Conservation (phyloP, 64 coral and sea anemone genomes). For the Acropora tenuis region DNA sequence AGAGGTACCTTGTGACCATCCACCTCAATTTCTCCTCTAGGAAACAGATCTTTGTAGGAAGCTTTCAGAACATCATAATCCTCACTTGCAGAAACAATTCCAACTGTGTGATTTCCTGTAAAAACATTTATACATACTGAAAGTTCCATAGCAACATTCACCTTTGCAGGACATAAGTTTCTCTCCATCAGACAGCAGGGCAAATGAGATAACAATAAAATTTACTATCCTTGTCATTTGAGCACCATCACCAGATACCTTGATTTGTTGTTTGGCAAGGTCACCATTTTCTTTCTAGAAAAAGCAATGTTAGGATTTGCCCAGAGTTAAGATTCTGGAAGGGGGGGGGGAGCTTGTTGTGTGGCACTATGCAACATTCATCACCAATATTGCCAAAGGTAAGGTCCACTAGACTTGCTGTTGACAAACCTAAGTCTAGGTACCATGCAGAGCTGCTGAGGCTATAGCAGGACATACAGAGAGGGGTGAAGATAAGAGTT, state of each 20-base stretch:
- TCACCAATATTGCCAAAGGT: background rate
- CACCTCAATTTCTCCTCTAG: conserved; percentile 20
- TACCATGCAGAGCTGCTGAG: background rate
- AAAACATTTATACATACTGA: conserved; percentile 3
- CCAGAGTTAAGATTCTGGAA: background rate
- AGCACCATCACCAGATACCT: conserved; percentile 34
- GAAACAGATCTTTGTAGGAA: conserved; percentile 29
- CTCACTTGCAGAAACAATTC: conserved; percentile 29
- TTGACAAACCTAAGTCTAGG: conserved; percentile 27
- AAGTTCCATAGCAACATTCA: background rate
- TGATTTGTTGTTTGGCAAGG: conserved; percentile 5
- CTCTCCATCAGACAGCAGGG: conserved; percentile 36
- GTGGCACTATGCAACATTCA: conserved; percentile 14
- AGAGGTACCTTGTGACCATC: conserved; percentile 20
- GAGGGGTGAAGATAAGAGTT: conserved; percentile 16
- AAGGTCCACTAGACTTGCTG: conserved; percentile 17
- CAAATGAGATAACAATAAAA: conserved; percentile 60
- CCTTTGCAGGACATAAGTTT: conserved; percentile 62
- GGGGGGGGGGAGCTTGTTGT: conserved; percentile 6
- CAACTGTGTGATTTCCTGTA: conserved; percentile 37
- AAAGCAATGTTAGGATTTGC: background rate
- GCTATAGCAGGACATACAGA: conserved; percentile 6
- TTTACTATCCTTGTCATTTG: conserved; percentile 43
- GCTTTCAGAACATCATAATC: conserved; percentile 11
- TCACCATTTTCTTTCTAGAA: conserved; percentile 24